Evolutionary conservation across 2,113 vertebrate species (phyloP).

Genomic region (Chaetorhynchus papuensis): DNA sequence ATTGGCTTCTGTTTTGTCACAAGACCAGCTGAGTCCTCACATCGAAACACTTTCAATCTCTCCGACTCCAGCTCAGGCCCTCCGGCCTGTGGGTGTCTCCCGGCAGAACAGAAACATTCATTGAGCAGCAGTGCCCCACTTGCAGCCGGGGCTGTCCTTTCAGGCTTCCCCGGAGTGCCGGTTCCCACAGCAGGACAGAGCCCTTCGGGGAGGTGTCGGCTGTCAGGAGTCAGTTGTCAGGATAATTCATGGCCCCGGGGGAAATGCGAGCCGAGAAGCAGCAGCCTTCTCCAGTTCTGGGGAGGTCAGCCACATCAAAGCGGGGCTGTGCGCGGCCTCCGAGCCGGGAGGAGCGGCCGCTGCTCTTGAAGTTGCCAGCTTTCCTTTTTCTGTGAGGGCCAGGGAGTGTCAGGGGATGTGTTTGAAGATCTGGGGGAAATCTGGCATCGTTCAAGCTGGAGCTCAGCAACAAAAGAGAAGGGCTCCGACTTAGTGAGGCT

Average conservation of each 20-base stretch:
- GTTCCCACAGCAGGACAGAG: slow-evolving; percentile 16
- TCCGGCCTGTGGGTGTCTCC: not conserved
- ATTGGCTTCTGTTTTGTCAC: not conserved
- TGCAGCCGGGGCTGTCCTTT: not conserved
- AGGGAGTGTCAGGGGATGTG: not conserved
- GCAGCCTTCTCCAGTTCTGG: not conserved
- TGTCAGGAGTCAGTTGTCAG: slow-evolving; percentile 39
- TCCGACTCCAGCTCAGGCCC: not conserved
- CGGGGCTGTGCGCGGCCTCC: not conserved
- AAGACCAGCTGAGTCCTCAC: not conserved
- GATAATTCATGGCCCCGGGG: slow-evolving; percentile 31
- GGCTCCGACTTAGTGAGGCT: not conserved
- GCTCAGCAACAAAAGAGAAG: not conserved
- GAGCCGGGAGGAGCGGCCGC: not conserved
- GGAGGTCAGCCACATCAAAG: slow-evolving; percentile 61
- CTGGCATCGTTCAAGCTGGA: slow-evolving; percentile 2
- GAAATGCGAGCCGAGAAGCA: slow-evolving; percentile 19
- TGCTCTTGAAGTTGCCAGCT: slow-evolving; percentile 29
- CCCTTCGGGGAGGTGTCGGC: slow-evolving; percentile 2
- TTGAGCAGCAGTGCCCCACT: not conserved
- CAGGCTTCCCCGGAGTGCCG: not conserved
- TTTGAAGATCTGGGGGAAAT: slow-evolving; percentile 26
- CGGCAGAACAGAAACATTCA: not conserved
- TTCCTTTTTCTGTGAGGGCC: not conserved
- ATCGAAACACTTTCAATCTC: not conserved